Evolutionary conservation across 2,888 invertebrate species (phyloP).

Genomic region (Spialia ferax): DNA sequence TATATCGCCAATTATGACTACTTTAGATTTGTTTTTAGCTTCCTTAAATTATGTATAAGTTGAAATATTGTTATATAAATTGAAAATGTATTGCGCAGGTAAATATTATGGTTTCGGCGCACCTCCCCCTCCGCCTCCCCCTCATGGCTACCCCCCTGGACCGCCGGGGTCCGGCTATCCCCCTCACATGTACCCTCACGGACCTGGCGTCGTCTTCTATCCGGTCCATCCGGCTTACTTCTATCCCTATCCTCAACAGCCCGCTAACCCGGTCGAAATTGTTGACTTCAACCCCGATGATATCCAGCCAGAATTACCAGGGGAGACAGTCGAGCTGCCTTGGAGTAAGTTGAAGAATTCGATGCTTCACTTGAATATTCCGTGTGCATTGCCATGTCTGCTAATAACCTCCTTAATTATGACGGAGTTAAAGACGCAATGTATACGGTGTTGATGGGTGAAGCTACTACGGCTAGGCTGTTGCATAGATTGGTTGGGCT

Average conservation of each 20-base stretch:
- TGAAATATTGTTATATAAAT: background rate
- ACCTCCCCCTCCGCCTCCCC: conserved; percentile 59
- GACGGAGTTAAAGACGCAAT: conserved; percentile 8
- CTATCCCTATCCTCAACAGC: conserved; percentile 62
- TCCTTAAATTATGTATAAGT: background rate
- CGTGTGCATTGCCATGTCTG: conserved; percentile 14
- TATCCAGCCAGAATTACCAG: conserved; percentile 72
- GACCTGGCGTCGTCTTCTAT: conserved; percentile 67
- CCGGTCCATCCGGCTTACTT: conserved; percentile 79
- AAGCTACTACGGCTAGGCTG: background rate
- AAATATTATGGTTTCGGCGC: conserved; percentile 75
- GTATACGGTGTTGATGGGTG: conserved; percentile 7
- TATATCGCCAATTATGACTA: background rate
- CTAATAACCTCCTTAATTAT: background rate
- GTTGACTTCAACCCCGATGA: conserved; percentile 60
- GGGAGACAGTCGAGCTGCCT: conserved; percentile 81
- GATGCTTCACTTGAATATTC: conserved; percentile 21
- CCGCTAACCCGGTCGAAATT: conserved; percentile 58
- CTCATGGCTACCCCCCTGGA: conserved; percentile 52
- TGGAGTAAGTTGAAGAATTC: conserved; percentile 73
- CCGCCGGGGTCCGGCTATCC: conserved; percentile 51
- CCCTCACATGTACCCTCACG: conserved; percentile 59
- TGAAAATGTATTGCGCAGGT: conserved; percentile 60
- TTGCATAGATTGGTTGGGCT: conserved; percentile 21
- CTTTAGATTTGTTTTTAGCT: too few relatives aligned